Conservation (phyloP, 2,797 vertebrate genomes). For the Hemitrygon akajei region DNA sequence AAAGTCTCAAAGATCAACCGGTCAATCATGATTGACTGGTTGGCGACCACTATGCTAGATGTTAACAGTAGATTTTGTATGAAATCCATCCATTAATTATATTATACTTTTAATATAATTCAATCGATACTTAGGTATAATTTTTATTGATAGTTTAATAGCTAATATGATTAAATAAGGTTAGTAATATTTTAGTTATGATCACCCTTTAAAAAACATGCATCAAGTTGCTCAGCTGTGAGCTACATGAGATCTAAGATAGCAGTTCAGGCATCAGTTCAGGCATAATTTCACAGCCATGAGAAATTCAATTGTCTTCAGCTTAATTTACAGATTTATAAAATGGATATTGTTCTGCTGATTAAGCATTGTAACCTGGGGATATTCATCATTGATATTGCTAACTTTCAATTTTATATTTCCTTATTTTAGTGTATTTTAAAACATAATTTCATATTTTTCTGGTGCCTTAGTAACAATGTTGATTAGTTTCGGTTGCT, state of each 20-base stretch:
- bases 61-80: no score
- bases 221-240: neutral
- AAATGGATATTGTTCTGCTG: neutral
- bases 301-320: conserved; percentile 6
- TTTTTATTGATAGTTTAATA: neutral
- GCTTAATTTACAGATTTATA: conserved; percentile 13
- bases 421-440: no score
- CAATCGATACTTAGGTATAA: neutral
- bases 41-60: no score
- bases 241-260: neutral
- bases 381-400: neutral
- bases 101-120: no score
- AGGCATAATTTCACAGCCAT: neutral
- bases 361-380: neutral
- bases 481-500: neutral
- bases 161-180: neutral
- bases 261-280: neutral
- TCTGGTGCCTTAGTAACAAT: neutral
- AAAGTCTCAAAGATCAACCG: no score
- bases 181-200: neutral
- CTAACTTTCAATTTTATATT: neutral
- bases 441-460: neutral
- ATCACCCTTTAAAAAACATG: neutral
- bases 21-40: no score
- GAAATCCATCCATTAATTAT: no score